Base-by-base conservation (phyloP, 2,888 invertebrate species). In the Acleris cristana region DNA sequence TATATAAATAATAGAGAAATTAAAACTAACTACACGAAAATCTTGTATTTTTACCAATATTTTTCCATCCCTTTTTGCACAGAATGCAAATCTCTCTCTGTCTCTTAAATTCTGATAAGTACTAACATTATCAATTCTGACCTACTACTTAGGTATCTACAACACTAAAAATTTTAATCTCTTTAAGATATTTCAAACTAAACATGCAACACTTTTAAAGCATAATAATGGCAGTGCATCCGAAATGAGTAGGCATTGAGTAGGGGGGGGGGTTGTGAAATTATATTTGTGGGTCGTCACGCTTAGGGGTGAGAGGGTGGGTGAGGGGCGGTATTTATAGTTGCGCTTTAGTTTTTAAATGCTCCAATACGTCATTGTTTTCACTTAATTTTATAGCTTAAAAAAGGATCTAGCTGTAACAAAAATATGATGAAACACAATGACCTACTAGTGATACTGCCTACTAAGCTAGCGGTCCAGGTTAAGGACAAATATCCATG, bases 261-360 rank as follows among this genome's bases (percentile, higher is more conserved):
- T 81, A 79, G 83, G 80, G 80, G 84, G 85, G 89, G 87, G 88
- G 90, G 87, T 90, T 90, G 89, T 88, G 89, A 90, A 92, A 92
- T 92, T 90, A 92, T 92, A 92, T 92, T 92, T 92, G 92, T 91
- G 91, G 92, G 92, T 90, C 93, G 92, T 93, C 92, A 93, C 91
- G 93, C 89, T 90, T 89, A 83, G 86, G 84, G 74, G 73, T 74
- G 75, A 55, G 74, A 71, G 72, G 71, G 75, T 87, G 85, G 74
- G 76, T 79, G 65, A 26, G 26, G 71, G 69, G 74, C 72, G 76
- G 75, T 71, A 91, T 89, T 81, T 79, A 87, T 92, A 90, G 87
- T 72, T 30, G 21, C 10, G 54, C 19, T 34, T 59, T 48, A 48
- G 10, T 21, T 19, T 30, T 40, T 54, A 16, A 45, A 6, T 45